Evolutionary conservation across 2,113 vertebrate species (phyloP).

Genomic region (Cheilinus undulatus): DNA sequence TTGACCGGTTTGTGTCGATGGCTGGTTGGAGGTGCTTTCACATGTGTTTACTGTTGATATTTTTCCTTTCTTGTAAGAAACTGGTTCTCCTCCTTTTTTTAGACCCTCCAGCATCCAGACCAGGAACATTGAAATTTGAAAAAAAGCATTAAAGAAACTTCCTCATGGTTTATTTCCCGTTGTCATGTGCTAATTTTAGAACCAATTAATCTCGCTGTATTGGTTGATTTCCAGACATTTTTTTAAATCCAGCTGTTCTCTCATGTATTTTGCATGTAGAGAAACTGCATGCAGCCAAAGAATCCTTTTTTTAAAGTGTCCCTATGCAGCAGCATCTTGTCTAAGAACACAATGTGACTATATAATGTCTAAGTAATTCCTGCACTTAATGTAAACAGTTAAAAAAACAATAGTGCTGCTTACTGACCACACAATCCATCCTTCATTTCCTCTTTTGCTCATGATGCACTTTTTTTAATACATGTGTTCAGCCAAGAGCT

Average conservation of each 20-base stretch:
- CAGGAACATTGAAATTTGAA: not conserved
- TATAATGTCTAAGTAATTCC: conserved; percentile 16
- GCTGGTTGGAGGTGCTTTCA: conserved; percentile 81
- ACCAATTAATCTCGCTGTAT: not conserved
- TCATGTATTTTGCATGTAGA: conserved; percentile 9
- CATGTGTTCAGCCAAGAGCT: conserved; percentile 22
- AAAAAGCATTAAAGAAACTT: not conserved
- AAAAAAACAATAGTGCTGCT: conserved; percentile 51
- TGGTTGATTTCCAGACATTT: not conserved
- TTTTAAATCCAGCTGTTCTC: not conserved
- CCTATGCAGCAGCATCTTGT: not conserved
- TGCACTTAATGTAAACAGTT: conserved; percentile 19
- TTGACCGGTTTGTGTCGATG: conserved; percentile 83
- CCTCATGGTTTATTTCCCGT: not conserved
- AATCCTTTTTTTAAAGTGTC: conserved; percentile 10
- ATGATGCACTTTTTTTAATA: conserved; percentile 7
- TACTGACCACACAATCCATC: conserved; percentile 45
- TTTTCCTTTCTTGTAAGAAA: conserved; percentile 77
- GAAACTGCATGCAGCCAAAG: conserved; percentile 28
- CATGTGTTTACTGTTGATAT: conserved; percentile 77
- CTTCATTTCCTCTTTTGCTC: conserved; percentile 43
- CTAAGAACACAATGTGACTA: conserved; percentile 26
- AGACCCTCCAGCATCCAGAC: conserved; percentile 46
- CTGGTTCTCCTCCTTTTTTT: conserved; percentile 68
- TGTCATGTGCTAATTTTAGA: not conserved